Percentiles rank a stretch among this genome's conserved stretches.
These are phyloP conservation scores for Drosophila baimaii DNA, from an alignment of 1,140 invertebrate genomes.

Conservation along the genomic window DNA sequence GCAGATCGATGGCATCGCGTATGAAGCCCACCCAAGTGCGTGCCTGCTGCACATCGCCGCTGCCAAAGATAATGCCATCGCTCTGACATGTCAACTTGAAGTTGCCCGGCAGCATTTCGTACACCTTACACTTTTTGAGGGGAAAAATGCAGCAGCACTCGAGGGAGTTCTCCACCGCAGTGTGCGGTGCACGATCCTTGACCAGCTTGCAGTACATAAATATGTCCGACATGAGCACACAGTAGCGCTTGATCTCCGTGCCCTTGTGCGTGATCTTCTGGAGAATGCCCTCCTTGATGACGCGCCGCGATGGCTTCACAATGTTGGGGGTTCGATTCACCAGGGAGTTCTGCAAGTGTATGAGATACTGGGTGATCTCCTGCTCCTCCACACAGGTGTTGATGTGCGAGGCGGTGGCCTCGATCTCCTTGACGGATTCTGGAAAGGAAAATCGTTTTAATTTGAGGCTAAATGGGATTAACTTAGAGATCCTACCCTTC, in stretches of 20 bases:
- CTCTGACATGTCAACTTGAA: constrained; percentile 87
- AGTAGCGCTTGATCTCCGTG: constrained; percentile 84
- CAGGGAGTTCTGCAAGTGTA: constrained; percentile 88
- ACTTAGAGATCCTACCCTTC: constrained; percentile 76
- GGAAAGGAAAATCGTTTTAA: neutral
- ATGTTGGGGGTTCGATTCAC: constrained; percentile 87
- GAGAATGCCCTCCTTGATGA: constrained; percentile 89
- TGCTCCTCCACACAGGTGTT: constrained; percentile 89
- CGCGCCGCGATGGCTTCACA: constrained; percentile 87
- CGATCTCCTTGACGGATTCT: constrained; percentile 88
- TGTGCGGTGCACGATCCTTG: constrained; percentile 76
- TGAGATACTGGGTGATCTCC: constrained; percentile 88
- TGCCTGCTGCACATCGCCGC: constrained; percentile 85
- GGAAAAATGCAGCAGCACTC: constrained; percentile 87
- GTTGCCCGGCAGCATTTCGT: constrained; percentile 85
- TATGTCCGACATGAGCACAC: constrained; percentile 86
- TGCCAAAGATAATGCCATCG: constrained; percentile 86
- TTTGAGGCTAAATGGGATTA: neutral
- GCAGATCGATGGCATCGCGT: constrained; percentile 86
- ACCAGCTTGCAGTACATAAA: constrained; percentile 86
- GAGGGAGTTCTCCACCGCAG: constrained; percentile 85
- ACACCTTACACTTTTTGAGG: constrained; percentile 87
- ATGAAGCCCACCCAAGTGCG: constrained; percentile 86
- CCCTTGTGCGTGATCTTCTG: constrained; percentile 87
- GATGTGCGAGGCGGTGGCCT: constrained; percentile 89